phyloP scores from a whole-genome alignment of 2,113 vertebrate species.

The Macheiramphus alcinus region DNA sequence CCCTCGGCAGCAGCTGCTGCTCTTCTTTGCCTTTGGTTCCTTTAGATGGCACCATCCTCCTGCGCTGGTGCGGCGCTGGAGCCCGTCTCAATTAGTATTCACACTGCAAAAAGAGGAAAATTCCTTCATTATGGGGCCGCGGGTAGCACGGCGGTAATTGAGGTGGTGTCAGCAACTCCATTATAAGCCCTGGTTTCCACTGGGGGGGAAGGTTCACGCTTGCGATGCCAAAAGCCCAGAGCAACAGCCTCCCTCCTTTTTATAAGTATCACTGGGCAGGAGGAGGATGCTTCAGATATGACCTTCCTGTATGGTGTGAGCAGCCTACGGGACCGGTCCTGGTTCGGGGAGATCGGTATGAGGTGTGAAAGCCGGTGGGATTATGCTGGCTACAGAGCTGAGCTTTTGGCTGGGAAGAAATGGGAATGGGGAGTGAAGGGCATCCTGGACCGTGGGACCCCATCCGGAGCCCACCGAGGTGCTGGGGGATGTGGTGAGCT shows the following conservation, averaged over 20 bases:
- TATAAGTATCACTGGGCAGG: not conserved
- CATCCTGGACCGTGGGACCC: fast-evolving
- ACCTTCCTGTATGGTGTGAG: fast-evolving
- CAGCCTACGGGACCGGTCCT: fast-evolving
- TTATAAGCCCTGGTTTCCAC: not conserved
- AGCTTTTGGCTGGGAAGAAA: not conserved
- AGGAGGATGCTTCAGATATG: not conserved
- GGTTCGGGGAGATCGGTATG: not conserved
- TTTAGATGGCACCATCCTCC: constrained; percentile 94
- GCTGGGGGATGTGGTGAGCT: not conserved
- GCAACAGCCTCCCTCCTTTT: not conserved
- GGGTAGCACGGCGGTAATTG: not conserved
- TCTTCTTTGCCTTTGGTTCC: constrained; percentile 56
- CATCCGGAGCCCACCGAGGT: fast-evolving
- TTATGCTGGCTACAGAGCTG: not conserved
- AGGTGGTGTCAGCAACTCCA: constrained; percentile 38
- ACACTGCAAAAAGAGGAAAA: constrained; percentile 64
- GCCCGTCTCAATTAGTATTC: constrained; percentile 39
- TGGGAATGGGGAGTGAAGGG: not conserved
- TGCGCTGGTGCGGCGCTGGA: constrained; percentile 42
- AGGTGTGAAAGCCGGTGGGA: not conserved
- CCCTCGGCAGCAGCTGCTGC: not conserved
- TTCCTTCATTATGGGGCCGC: constrained; percentile 63
- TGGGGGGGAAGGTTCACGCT: not conserved
- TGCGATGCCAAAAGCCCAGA: not conserved